Base-by-base conservation (phyloP, 2,888 invertebrate genomes). In the Scelioninae gen. 2 region DNA sequence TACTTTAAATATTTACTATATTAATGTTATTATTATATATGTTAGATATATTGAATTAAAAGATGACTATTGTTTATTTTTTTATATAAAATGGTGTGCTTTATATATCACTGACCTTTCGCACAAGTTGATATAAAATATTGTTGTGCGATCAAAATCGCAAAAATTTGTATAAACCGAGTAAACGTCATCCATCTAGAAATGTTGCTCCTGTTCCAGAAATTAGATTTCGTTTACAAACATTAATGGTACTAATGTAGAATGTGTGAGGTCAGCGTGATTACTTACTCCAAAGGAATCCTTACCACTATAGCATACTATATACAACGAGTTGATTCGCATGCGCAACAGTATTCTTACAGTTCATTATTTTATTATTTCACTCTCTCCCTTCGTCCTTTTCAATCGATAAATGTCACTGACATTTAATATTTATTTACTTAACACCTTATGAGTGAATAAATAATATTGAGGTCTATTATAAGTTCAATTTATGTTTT, bases 141-240 rank as follows among this genome's bases (percentile, higher is more conserved):
- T 33, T 58, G 19, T 33, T 43, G 52, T 11, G 71, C 71, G 67
- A 72, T 43, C 15, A 71, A 61, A 67, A 72, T 67, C 55, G 67
- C 72, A 13, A 67, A 61, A 65, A 67, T 13, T 18, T 48, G 28
- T n/a, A 28, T 64, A 11, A 63, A 48, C 43, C 55, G 65, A 64
- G 25, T 31, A 73, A 73, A 73, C 73, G 58, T 73, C 73, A 69
- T 69, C 73, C 73, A 74, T 74, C 74, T 70, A 70, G 55, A 70
- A 74, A 53, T 70, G 10, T 39, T 45, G 28, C 33, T 65, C 41
- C 69, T 33, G 18, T 53, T 70, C 55, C 35, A 16, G 50, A 61
- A 74, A 61, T 60, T 22, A 45, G 35, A 70, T 60, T 58, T 45
- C 39, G 50, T 68, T 43, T 18, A 39, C 35, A 35, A 61, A 41